Conservation (phyloP, 2,113 vertebrate genomes). For the Irena cyanogastra region DNA sequence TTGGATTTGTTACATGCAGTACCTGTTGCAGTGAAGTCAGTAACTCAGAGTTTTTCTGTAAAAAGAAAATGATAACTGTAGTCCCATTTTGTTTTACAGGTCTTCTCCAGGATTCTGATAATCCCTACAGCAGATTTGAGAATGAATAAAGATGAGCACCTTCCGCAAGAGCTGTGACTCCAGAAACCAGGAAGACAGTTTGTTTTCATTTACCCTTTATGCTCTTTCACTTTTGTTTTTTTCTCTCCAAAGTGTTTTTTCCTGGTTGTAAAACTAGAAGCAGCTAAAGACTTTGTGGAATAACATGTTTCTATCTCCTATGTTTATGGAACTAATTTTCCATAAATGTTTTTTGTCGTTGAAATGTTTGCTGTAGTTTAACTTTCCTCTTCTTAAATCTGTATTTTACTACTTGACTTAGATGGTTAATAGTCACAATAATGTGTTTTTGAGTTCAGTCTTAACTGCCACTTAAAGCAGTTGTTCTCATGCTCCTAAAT, state of each 20-base stretch:
- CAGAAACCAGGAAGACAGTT: background rate
- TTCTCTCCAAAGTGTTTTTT: background rate
- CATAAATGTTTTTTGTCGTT: background rate
- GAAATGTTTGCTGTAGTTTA: background rate
- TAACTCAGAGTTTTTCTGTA: background rate
- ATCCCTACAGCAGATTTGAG: constrained; percentile 86
- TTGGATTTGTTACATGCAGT: background rate
- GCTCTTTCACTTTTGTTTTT: background rate
- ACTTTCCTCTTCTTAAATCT: background rate
- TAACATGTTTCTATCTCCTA: background rate
- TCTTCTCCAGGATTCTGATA: constrained; percentile 83
- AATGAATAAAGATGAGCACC: constrained; percentile 73
- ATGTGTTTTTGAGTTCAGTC: background rate
- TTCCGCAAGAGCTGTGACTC: background rate
- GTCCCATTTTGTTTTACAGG: constrained; percentile 69
- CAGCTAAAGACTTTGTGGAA: background rate
- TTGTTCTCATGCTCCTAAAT: constrained; percentile 14
- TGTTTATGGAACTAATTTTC: background rate
- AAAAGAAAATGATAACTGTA: background rate
- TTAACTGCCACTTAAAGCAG: background rate
- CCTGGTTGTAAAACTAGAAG: background rate
- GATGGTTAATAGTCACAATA: background rate
- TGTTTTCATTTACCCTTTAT: background rate
- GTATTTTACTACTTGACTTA: background rate
- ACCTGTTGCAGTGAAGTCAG: background rate